phyloP scores from a whole-genome alignment of 2,113 vertebrate genomes.

The Shinisaurus crocodilurus region DNA sequence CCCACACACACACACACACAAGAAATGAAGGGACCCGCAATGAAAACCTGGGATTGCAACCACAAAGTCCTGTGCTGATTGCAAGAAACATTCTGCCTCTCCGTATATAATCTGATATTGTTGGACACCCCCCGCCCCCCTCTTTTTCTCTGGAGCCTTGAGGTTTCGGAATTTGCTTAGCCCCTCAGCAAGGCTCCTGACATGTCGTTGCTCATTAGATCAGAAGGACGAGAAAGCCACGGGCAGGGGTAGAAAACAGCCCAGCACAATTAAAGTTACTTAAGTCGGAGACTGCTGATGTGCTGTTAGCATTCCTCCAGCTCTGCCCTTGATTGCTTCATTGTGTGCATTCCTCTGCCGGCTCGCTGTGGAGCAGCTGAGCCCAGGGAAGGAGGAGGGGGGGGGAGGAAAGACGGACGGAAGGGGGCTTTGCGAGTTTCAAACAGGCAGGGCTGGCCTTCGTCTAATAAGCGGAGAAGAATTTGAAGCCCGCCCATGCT shows the following conservation, averaged over 20 bases:
- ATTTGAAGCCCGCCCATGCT: background rate
- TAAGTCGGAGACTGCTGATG: conserved; percentile 34
- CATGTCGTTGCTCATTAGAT: conserved; percentile 62
- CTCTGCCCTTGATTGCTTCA: conserved; percentile 40
- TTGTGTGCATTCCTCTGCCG: conserved; percentile 35
- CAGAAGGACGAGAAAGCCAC: conserved; percentile 34
- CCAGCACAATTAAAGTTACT: conserved; percentile 57
- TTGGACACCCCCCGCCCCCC: background rate
- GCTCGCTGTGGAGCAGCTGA: conserved; percentile 2
- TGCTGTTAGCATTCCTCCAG: conserved; percentile 51
- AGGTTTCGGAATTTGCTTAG: conserved; percentile 50
- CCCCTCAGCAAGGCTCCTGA: conserved; percentile 45
- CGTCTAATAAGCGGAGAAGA: background rate
- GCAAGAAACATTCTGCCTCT: background rate
- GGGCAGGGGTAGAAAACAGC: conserved; percentile 28
- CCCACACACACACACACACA: background rate
- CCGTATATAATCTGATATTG: background rate
- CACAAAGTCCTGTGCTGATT: conserved; percentile 1
- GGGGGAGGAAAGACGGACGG: too few species aligned
- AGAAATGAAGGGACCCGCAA: conserved; percentile 47
- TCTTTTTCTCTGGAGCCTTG: background rate
- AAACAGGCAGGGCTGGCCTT: background rate
- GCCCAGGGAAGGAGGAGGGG: background rate
- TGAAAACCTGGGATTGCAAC: conserved; percentile 2
- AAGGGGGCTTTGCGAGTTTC: background rate